phyloP scores from a whole-genome alignment of 2,113 vertebrate genomes.

The Aspidoscelis tigris region DNA sequence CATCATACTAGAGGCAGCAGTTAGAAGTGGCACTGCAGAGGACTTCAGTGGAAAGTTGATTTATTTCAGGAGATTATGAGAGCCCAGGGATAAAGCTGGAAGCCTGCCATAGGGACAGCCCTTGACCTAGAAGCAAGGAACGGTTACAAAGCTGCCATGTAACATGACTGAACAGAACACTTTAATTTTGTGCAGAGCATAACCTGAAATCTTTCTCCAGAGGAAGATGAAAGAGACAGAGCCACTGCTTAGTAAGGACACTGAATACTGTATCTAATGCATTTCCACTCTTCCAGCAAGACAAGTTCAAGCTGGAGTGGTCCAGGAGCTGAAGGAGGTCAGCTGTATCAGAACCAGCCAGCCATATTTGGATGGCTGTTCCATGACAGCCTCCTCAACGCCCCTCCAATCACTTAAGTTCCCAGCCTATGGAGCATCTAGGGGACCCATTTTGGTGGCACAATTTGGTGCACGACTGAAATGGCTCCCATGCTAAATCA shows the following conservation, averaged over 20 bases:
- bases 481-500: too few relatives aligned
- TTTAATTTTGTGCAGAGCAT: conserved; percentile 64
- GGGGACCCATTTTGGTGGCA: too few relatives aligned
- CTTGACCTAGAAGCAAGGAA: conserved; percentile 80
- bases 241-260: conserved; percentile 57
- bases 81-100: conserved; percentile 76
- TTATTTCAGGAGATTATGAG: conserved; percentile 79
- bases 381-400: too few relatives aligned
- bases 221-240: conserved; percentile 68
- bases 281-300: too few relatives aligned
- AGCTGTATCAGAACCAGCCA: too few relatives aligned
- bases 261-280: conserved; percentile 54
- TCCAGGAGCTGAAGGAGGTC: too few relatives aligned
- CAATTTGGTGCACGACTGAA: too few relatives aligned
- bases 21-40: conserved; percentile 71
- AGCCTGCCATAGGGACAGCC: conserved; percentile 75
- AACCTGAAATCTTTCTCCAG: conserved; percentile 69
- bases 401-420: too few relatives aligned
- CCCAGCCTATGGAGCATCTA: too few relatives aligned
- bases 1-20: conserved; percentile 57
- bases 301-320: too few relatives aligned
- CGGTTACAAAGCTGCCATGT: conserved; percentile 65
- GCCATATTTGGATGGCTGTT: too few relatives aligned
- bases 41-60: conserved; percentile 80
- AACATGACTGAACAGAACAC: conserved; percentile 61